phyloP scores from a whole-genome alignment of 2,888 invertebrate species.

The Morpho achilles region DNA sequence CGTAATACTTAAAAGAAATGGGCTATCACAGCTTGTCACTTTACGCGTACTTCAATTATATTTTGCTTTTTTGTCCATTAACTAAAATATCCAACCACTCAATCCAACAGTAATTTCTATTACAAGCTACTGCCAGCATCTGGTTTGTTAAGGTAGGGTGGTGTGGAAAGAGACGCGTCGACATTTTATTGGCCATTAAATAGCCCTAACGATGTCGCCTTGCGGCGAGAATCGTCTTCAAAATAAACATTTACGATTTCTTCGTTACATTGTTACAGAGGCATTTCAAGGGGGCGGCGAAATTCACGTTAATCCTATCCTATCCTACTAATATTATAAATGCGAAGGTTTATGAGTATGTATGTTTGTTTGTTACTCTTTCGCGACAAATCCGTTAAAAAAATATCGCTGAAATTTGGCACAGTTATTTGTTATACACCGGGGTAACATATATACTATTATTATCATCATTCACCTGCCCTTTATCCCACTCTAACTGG shows the following conservation, averaged over 20 bases:
- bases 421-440: no score
- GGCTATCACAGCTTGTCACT: no score
- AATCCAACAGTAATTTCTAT: slow-evolving; percentile 4
- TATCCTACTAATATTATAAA: no score
- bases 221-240: slow-evolving; percentile 56
- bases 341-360: no score
- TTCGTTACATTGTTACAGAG: slow-evolving; percentile 71
- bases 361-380: no score
- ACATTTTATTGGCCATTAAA: slow-evolving; percentile 75
- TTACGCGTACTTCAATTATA: background rate
- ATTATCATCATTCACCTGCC: no score
- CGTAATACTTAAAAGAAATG: no score
- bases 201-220: slow-evolving; percentile 67
- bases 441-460: no score
- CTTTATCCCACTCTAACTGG: no score
- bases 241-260: slow-evolving; percentile 75
- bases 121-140: slow-evolving; percentile 5
- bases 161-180: slow-evolving; percentile 57
- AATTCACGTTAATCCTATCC: slow-evolving; percentile 35
- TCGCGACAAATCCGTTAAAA: no score
- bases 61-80: background rate
- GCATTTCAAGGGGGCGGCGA: slow-evolving; percentile 58
- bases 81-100: background rate
- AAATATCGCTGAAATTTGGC: no score
- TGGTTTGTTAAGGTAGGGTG: slow-evolving; percentile 40